Percentiles rank a stretch among this genome's conserved stretches.
phyloP scores from a whole-genome alignment of 2,888 invertebrate species.

The Ophion obscuratus region DNA sequence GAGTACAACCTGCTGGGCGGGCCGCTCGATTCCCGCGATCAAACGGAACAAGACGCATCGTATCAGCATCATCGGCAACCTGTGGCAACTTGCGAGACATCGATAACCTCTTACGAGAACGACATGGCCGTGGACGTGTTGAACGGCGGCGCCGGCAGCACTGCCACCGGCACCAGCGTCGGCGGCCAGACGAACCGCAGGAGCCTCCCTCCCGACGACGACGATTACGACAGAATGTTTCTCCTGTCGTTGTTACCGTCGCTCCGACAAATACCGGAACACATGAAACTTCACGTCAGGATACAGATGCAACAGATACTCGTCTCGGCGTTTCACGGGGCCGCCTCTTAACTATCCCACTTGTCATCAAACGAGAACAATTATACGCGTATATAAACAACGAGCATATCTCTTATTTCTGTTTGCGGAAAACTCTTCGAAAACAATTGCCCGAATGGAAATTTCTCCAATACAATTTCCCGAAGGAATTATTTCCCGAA shows the following conservation, averaged over 20 bases:
- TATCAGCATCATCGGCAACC: constrained; percentile 72
- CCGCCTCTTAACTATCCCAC: constrained; percentile 5
- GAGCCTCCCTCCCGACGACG: constrained; percentile 74
- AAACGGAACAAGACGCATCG: not conserved
- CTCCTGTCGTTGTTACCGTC: constrained; percentile 79
- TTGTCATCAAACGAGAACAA: not conserved
- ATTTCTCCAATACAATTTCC: no score
- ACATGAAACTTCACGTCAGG: constrained; percentile 79
- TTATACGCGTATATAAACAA: not conserved
- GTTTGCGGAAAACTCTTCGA: no score
- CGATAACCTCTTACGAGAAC: constrained; percentile 77
- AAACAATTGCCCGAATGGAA: no score
- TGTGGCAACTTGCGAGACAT: constrained; percentile 73
- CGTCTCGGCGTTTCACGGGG: constrained; percentile 62
- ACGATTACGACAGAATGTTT: constrained; percentile 82
- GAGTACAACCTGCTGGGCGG: constrained; percentile 42
- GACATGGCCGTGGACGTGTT: constrained; percentile 78
- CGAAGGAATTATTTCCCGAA: no score
- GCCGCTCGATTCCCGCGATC: not conserved
- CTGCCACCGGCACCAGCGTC: no score
- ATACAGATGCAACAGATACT: constrained; percentile 81
- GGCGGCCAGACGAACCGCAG: constrained; percentile 51
- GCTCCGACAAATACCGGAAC: constrained; percentile 79
- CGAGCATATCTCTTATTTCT: no score
- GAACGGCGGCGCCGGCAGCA: constrained; percentile 67